Evolutionary conservation across 2,113 vertebrate species (phyloP).

Genomic region (Spheniscus mendiculus): DNA sequence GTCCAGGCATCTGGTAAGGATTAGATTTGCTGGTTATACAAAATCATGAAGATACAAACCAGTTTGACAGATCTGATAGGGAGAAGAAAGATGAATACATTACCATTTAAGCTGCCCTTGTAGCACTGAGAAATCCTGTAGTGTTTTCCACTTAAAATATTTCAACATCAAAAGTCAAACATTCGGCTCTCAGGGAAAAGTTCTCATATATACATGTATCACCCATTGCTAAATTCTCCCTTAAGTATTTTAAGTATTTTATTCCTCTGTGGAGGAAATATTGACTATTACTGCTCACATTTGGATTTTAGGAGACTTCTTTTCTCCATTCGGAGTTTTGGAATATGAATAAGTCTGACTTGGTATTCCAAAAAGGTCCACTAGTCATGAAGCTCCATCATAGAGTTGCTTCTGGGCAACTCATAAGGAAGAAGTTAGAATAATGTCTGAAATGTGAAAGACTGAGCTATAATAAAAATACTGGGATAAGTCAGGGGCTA

Average conservation of each 20-base stretch:
- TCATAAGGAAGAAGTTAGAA: neutral
- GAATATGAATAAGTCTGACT: neutral
- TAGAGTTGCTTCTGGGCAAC: neutral
- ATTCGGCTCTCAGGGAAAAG: neutral
- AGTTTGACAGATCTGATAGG: slow-evolving; percentile 27
- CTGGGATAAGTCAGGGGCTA: neutral
- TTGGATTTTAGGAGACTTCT: neutral
- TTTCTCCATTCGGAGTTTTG: neutral
- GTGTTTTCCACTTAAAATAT: slow-evolving; percentile 43
- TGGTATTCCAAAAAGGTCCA: neutral
- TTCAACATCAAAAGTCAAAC: slow-evolving; percentile 37
- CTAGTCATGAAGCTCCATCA: neutral
- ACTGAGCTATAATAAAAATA: neutral
- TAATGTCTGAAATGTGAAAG: neutral
- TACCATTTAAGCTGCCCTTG: neutral
- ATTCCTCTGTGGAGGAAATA: neutral
- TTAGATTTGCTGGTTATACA: slow-evolving; percentile 34
- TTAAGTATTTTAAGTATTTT: slow-evolving; percentile 1
- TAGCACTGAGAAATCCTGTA: slow-evolving; percentile 19
- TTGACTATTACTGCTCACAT: neutral
- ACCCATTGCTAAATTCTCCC: neutral
- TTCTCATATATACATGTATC: neutral
- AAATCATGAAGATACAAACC: slow-evolving; percentile 38
- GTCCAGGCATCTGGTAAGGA: slow-evolving; percentile 44
- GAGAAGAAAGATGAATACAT: slow-evolving; percentile 25